Percentiles rank a stretch among this genome's conserved stretches.
Conservation (phyloP, 2,888 invertebrate species). For the Lumbricus terrestris region DNA sequence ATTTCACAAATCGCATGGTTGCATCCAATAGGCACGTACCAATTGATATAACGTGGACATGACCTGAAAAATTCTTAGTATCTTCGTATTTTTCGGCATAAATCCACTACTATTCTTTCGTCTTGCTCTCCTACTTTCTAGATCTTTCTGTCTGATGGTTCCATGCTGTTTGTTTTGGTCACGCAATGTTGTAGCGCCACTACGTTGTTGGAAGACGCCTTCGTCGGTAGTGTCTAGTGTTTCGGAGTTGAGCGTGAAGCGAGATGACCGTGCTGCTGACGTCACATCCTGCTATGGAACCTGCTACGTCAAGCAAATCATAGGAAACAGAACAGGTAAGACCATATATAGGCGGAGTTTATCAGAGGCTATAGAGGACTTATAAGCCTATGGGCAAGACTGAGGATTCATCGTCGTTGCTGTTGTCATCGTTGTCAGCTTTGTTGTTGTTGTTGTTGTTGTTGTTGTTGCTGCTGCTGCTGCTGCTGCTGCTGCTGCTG, state of each 20-base stretch:
- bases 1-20: background rate
- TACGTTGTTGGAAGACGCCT: conserved; percentile 32
- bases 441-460: too few relatives aligned
- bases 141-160: background rate
- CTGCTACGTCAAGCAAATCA: conserved; percentile 17
- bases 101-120: background rate
- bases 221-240: conserved; percentile 13
- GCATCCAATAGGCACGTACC: background rate
- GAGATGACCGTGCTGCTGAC: conserved; percentile 20
- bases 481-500: too few relatives aligned
- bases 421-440: too few relatives aligned
- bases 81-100: background rate
- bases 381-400: too few relatives aligned
- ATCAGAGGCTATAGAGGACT: too few relatives aligned
- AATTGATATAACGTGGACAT: background rate
- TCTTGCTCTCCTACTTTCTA: background rate
- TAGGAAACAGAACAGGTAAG: background rate
- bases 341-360: too few relatives aligned
- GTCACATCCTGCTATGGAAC: conserved; percentile 9
- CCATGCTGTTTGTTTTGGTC: background rate
- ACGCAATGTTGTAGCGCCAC: conserved; percentile 29
- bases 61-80: background rate
- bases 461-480: too few relatives aligned
- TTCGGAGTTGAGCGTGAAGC: conserved; percentile 29
- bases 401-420: too few relatives aligned